phyloP scores from a whole-genome alignment of 2,797 vertebrate species.

The Cirrhinus mrigala region DNA sequence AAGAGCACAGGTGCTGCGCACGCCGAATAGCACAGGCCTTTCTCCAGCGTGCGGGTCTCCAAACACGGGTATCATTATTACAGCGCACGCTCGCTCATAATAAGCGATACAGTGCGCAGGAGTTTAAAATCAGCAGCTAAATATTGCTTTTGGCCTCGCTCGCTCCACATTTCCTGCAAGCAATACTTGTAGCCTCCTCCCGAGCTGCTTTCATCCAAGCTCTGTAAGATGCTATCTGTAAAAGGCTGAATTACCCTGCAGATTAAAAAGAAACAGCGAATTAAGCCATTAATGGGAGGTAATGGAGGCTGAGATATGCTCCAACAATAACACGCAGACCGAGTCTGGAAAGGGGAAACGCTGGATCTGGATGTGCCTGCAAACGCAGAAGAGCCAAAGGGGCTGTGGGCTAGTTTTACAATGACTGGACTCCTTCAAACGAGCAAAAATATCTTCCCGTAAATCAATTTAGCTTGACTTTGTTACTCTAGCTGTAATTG shows the following conservation, averaged over 20 bases:
- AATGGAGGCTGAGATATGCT: conserved; percentile 68
- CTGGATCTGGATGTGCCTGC: conserved; percentile 47
- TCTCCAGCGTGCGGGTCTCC: conserved; percentile 17
- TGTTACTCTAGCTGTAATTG: conserved; percentile 73
- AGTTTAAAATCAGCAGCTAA: conserved; percentile 67
- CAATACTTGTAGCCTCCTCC: conserved; percentile 27
- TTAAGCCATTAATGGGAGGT: conserved; percentile 75
- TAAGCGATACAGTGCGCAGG: conserved; percentile 65
- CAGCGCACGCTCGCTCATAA: conserved; percentile 63
- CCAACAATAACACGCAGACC: conserved; percentile 73
- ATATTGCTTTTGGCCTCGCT: conserved; percentile 73
- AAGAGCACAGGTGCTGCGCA: conserved; percentile 41
- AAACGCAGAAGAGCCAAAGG: conserved; percentile 10
- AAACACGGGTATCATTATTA: conserved; percentile 48
- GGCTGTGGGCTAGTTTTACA: conserved; percentile 61
- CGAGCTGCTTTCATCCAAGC: conserved; percentile 64
- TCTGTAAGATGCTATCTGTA: conserved; percentile 67
- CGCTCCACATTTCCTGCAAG: conserved; percentile 55
- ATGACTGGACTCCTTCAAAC: conserved; percentile 74
- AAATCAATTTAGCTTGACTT: conserved; percentile 78
- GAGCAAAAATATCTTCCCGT: conserved; percentile 74
- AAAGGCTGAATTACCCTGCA: conserved; percentile 64
- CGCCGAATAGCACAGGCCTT: conserved; percentile 1
- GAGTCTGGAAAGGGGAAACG: conserved; percentile 31
- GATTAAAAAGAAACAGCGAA: conserved; percentile 73